Conservation (phyloP, 1,140 invertebrate genomes). For the Uloborus diversus region DNA sequence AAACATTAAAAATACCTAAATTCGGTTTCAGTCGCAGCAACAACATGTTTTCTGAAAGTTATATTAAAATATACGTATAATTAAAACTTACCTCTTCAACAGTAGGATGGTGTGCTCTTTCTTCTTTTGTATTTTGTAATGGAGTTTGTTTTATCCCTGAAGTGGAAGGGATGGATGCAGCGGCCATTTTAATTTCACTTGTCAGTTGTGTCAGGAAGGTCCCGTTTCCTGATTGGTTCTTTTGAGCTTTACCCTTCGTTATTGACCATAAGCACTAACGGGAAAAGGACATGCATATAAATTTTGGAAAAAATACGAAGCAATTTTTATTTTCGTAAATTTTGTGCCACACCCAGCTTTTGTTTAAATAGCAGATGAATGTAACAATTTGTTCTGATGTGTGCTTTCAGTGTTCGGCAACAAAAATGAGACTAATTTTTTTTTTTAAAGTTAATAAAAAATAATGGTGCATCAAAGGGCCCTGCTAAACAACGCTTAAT, state of each 20-base stretch:
- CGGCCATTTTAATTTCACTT: conserved; percentile 56
- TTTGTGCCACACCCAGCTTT: not conserved
- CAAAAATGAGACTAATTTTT: not conserved
- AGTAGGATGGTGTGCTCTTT: conserved; percentile 20
- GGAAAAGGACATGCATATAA: conserved; percentile 17
- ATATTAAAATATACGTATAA: not conserved
- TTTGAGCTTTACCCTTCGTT: conserved; percentile 50
- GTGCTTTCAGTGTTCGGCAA: too few species aligned
- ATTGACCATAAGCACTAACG: conserved; percentile 36
- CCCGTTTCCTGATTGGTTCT: conserved; percentile 46
- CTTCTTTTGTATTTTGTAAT: conserved; percentile 31
- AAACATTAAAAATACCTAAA: not conserved
- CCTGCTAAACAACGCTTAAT: too few species aligned
- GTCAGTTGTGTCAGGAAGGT: conserved; percentile 54
- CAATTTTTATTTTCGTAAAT: not conserved
- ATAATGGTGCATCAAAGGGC: too few species aligned
- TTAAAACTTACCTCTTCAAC: conserved; percentile 43
- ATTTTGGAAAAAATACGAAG: not conserved
- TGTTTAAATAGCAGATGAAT: not conserved
- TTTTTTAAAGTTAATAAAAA: not conserved
- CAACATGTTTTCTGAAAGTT: not conserved
- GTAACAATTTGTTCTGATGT: too few species aligned
- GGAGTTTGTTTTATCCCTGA: conserved; percentile 41
- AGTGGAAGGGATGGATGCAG: conserved; percentile 33
- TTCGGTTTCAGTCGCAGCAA: too few species aligned